These are phyloP conservation scores for Gopherus flavomarginatus DNA, from an alignment of 2,113 vertebrate species.

Conservation along the genomic window DNA sequence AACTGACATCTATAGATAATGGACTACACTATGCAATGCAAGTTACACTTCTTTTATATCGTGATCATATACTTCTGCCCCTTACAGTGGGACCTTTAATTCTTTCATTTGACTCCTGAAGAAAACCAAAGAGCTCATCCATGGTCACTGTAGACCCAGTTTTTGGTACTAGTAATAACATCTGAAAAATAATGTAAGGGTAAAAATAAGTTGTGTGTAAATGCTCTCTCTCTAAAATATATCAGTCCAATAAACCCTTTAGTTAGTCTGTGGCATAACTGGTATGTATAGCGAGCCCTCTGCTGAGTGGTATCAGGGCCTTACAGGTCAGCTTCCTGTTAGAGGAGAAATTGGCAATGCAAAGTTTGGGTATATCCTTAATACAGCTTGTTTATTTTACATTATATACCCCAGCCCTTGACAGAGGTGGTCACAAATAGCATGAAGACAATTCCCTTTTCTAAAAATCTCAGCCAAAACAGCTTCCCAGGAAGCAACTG, in stretches of 20 bases:
- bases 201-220: background rate
- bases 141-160: conserved; percentile 15
- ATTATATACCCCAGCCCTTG: background rate
- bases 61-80: background rate
- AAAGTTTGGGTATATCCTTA: background rate
- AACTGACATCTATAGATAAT: background rate
- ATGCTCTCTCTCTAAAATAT: background rate
- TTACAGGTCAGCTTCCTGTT: background rate
- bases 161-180: conserved; percentile 45
- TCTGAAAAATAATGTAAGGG: conserved; percentile 15
- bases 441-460: background rate
- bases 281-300: background rate
- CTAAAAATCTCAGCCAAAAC: background rate
- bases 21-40: background rate
- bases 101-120: conserved; percentile 2
- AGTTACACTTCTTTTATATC: background rate
- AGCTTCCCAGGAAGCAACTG: background rate
- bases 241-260: background rate
- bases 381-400: background rate
- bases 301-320: background rate
- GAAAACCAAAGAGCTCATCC: conserved; percentile 32
- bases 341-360: background rate
- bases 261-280: background rate
- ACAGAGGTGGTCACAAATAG: background rate
- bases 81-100: background rate